Conservation (phyloP, 2,113 vertebrate genomes). For the Mustela nigripes region DNA sequence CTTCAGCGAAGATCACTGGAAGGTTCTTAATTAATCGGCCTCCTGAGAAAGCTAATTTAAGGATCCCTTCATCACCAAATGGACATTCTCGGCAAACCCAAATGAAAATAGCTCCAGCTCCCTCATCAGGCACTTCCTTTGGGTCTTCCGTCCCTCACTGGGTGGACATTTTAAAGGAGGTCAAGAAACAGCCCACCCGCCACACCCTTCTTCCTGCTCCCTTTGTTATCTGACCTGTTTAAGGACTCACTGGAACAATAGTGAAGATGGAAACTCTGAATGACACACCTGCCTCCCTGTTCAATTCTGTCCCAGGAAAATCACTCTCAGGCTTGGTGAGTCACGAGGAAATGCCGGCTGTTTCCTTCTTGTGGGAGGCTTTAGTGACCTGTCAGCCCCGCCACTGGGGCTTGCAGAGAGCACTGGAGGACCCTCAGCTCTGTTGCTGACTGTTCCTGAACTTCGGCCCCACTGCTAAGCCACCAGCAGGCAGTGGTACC, state of each 20-base stretch:
- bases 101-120: conserved; percentile 42
- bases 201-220: conserved; percentile 64
- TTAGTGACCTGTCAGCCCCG: not conserved
- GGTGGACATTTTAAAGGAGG: conserved; percentile 46
- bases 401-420: not conserved
- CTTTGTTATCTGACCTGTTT: conserved; percentile 41
- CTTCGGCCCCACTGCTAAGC: not conserved
- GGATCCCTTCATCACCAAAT: conserved; percentile 43
- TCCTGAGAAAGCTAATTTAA: conserved; percentile 53
- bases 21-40: not conserved
- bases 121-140: conserved; percentile 63
- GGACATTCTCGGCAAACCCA: conserved; percentile 26
- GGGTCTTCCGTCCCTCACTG: conserved; percentile 48
- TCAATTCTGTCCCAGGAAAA: conserved; percentile 54
- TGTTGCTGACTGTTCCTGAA: conserved; percentile 20
- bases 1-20: not conserved
- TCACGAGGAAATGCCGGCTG: conserved; percentile 23
- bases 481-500: not conserved
- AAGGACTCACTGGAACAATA: conserved; percentile 61
- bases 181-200: conserved; percentile 64
- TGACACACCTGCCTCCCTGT: conserved; percentile 49
- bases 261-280: conserved; percentile 15
- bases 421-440: not conserved
- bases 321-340: not conserved
- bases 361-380: conserved; percentile 49